Evolutionary conservation across 1,140 invertebrate genomes (phyloP).

Genomic region (Macrocentrus cingulum): DNA sequence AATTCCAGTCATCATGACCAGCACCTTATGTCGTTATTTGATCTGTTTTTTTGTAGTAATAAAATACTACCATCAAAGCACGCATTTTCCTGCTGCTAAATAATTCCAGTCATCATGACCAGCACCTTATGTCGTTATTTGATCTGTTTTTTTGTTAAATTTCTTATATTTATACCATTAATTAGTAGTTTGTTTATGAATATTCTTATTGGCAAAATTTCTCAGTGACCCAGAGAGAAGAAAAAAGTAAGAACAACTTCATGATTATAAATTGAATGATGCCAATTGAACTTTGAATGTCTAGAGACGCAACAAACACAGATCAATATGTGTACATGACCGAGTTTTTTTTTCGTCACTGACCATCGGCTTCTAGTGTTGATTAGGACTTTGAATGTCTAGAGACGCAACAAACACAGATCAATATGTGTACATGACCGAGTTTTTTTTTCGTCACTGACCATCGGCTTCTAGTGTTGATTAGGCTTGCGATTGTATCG

Average conservation of each 20-base stretch:
- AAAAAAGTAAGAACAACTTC: background rate
- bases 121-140: too few species aligned
- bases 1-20: too few species aligned
- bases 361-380: background rate
- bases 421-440: constrained; percentile 6
- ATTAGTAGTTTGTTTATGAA: too few species aligned
- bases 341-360: background rate
- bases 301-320: background rate
- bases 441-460: background rate
- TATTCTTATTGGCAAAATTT: background rate
- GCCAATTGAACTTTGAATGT: background rate
- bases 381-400: too few species aligned
- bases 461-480: constrained; percentile 1
- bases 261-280: constrained; percentile 10
- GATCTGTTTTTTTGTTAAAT: too few species aligned
- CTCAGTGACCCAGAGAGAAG: constrained; percentile 2
- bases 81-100: too few species aligned
- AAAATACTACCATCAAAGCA: too few species aligned
- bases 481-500: constrained; percentile 1
- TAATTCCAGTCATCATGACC: too few species aligned
- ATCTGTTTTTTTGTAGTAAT: too few species aligned
- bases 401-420: background rate
- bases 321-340: constrained; percentile 10
- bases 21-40: too few species aligned
- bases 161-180: too few species aligned